Evolutionary conservation across 2,888 invertebrate genomes (phyloP).

Genomic region (Drosophila bunnanda): DNA sequence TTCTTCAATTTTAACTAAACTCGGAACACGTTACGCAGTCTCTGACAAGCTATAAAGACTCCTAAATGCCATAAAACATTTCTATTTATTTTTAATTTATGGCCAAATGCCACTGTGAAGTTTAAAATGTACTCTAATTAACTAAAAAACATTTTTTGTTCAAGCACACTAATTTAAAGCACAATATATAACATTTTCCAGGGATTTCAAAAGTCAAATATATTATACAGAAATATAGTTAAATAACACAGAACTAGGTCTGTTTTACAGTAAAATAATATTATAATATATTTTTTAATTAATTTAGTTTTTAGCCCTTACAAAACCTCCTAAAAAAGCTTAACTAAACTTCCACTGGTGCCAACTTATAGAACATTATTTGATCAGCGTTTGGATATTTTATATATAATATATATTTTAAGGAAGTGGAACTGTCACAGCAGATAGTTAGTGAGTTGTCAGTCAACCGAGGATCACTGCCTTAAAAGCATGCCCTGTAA

Average conservation of each 20-base stretch:
- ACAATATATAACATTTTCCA: background rate
- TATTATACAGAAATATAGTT: background rate
- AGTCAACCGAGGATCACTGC: slow-evolving; percentile 9
- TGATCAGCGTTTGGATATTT: too few relatives aligned
- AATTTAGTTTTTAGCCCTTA: too few relatives aligned
- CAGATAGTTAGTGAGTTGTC: slow-evolving; percentile 11
- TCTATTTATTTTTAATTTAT: background rate
- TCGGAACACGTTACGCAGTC: slow-evolving; percentile 1
- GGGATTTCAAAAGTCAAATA: background rate
- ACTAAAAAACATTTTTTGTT: background rate
- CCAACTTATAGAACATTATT: background rate
- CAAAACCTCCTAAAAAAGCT: background rate
- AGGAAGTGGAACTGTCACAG: slow-evolving; percentile 2
- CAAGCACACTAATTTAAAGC: background rate
- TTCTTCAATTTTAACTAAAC: background rate
- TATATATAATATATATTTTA: background rate
- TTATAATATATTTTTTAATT: too few relatives aligned
- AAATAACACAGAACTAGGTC: background rate
- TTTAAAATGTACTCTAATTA: background rate
- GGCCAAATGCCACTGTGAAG: background rate
- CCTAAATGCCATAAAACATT: background rate
- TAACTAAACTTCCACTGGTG: background rate
- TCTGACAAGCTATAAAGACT: background rate
- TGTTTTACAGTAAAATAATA: too few relatives aligned
- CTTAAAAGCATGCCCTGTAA: slow-evolving; percentile 38